Evolutionary conservation across 2,888 invertebrate genomes (phyloP).

Genomic region (Drosophila silvestris): DNA sequence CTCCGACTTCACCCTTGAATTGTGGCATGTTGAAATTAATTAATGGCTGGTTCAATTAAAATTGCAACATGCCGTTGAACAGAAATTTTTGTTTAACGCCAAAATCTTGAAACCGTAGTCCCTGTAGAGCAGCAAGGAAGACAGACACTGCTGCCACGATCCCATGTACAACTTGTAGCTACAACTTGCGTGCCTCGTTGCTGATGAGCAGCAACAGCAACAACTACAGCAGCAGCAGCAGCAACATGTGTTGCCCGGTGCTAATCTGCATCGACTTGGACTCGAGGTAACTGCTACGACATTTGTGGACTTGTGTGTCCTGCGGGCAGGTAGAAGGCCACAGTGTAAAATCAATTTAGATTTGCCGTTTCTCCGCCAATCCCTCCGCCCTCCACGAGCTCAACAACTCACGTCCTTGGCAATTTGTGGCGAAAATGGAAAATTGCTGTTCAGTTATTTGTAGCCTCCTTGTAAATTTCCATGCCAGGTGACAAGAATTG

Average conservation of each 20-base stretch:
- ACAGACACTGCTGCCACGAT: constrained; percentile 37
- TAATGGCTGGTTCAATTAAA: constrained; percentile 85
- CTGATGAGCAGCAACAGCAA: constrained; percentile 65
- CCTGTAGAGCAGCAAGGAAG: constrained; percentile 21
- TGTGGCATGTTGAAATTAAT: constrained; percentile 82
- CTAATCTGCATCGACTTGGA: constrained; percentile 68
- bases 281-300: constrained; percentile 20
- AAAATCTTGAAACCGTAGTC: constrained; percentile 30
- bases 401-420: constrained; percentile 71
- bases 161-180: constrained; percentile 74
- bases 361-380: constrained; percentile 45
- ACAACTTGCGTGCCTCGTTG: constrained; percentile 78
- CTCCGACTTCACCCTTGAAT: constrained; percentile 25
- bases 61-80: constrained; percentile 84
- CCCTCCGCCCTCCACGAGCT: not conserved
- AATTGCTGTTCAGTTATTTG: constrained; percentile 84
- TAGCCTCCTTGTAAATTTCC: constrained; percentile 78
- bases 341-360: constrained; percentile 83
- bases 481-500: constrained; percentile 78
- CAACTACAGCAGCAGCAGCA: constrained; percentile 33
- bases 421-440: constrained; percentile 80
- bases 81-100: constrained; percentile 59
- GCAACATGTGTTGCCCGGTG: constrained; percentile 70
- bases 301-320: constrained; percentile 63
- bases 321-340: constrained; percentile 59